A percentile compares a stretch with the other conserved stretches of the same genome.
Evolutionary conservation across 2,888 invertebrate species (phyloP).

Genomic region (Platycheirus albimanus): DNA sequence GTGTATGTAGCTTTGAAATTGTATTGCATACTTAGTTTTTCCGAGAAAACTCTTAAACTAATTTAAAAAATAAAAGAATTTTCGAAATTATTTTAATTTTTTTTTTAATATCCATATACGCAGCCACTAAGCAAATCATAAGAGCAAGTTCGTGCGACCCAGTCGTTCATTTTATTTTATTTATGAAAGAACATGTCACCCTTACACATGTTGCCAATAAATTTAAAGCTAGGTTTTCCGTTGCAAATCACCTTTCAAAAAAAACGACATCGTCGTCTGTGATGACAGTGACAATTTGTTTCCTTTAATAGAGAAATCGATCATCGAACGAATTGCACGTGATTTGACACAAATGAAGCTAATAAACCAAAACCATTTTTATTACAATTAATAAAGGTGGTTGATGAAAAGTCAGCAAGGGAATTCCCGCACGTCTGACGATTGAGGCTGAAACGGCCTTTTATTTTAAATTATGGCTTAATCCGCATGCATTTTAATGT

Average conservation of each 20-base stretch:
- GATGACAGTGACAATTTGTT: constrained; percentile 59
- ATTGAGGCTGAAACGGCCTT: constrained; percentile 34
- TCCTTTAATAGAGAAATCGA: constrained; percentile 64
- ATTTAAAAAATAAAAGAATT: too few relatives aligned
- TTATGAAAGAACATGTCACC: constrained; percentile 53
- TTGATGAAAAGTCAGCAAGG: constrained; percentile 24
- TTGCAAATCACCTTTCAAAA: constrained; percentile 29
- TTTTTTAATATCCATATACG: too few relatives aligned
- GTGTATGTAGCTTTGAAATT: too few relatives aligned
- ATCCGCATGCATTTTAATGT: constrained; percentile 20
- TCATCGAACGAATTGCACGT: constrained; percentile 43
- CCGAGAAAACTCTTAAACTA: too few relatives aligned
- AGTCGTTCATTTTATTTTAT: too few relatives aligned
- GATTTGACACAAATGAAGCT: constrained; percentile 55
- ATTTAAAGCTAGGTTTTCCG: constrained; percentile 50
- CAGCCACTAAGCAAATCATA: too few relatives aligned
- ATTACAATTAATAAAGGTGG: constrained; percentile 42
- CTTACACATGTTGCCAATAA: constrained; percentile 39
- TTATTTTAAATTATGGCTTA: constrained; percentile 45
- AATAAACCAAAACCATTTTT: constrained; percentile 51
- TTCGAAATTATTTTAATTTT: too few relatives aligned
- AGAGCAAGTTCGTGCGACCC: too few relatives aligned
- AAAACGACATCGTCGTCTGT: neutral
- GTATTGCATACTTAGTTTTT: too few relatives aligned
- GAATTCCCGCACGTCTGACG: constrained; percentile 21